Conservation (phyloP, 2,113 vertebrate species). For the Protobothrops mucrosquamatus region DNA sequence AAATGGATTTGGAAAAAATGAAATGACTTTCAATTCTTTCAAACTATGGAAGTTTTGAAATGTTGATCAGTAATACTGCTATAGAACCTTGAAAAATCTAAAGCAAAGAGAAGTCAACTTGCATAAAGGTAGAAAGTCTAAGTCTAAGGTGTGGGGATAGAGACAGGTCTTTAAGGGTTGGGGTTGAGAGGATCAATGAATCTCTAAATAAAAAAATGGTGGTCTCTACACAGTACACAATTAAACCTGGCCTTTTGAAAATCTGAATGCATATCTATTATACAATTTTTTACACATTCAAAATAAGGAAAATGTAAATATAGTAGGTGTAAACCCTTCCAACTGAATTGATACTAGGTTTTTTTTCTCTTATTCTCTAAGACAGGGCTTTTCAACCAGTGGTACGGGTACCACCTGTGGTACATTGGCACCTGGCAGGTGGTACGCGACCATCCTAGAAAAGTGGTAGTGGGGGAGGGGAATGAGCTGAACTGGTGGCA, state of each 20-base stretch:
- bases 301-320: neutral
- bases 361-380: neutral
- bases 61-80: neutral
- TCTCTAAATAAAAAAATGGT: neutral
- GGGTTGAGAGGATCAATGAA: neutral
- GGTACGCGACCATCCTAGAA: too few relatives aligned
- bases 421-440: too few relatives aligned
- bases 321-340: neutral
- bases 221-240: neutral
- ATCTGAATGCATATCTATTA: neutral
- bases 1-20: neutral
- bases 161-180: neutral
- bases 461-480: too few relatives aligned
- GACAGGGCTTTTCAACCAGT: too few relatives aligned
- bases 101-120: neutral
- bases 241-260: neutral
- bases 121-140: neutral
- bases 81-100: neutral
- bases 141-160: neutral
- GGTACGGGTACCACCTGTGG: too few relatives aligned
- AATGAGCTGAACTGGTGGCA: too few relatives aligned
- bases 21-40: neutral
- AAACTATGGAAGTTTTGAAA: neutral
- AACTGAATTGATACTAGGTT: neutral
- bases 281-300: neutral